Evolutionary conservation across 1,140 invertebrate genomes (phyloP).

Genomic region (Drosophila willistoni): DNA sequence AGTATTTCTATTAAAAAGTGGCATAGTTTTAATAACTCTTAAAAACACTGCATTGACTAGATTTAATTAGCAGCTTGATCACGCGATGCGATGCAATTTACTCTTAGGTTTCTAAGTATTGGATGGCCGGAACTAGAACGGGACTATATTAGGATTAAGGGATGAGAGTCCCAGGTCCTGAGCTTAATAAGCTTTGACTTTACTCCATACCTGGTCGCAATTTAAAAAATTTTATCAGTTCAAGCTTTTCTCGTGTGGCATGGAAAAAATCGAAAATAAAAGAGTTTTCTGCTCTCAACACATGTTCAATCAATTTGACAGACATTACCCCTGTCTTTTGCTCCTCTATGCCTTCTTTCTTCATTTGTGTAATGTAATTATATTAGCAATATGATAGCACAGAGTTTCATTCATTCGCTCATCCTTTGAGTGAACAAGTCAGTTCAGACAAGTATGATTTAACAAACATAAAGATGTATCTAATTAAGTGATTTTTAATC

Average conservation of each 20-base stretch:
- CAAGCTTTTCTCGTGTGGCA: slow-evolving; percentile 6
- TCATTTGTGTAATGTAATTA: slow-evolving; percentile 26
- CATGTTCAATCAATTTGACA: slow-evolving; percentile 61
- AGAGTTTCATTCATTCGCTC: too few species aligned
- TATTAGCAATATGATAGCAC: slow-evolving; percentile 14
- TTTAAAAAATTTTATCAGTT: background rate
- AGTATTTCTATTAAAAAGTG: background rate
- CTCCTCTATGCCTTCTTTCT: slow-evolving; percentile 26
- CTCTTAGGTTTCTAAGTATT: too few species aligned
- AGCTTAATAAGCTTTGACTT: slow-evolving; percentile 10
- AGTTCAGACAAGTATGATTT: too few species aligned
- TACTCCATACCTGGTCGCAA: background rate
- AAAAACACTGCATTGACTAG: background rate
- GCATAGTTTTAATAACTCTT: slow-evolving; percentile 13
- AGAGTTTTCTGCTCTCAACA: slow-evolving; percentile 19
- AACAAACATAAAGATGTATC: too few species aligned
- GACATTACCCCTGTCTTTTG: slow-evolving; percentile 20
- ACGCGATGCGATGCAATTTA: background rate
- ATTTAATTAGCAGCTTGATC: slow-evolving; percentile 2
- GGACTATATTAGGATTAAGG: background rate
- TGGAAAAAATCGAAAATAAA: background rate
- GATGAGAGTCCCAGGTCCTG: background rate
- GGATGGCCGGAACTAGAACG: too few species aligned
- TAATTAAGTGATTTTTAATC: too few species aligned
- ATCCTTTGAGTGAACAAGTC: too few species aligned